Base-by-base conservation (phyloP, 2,888 invertebrate species). In the Lapara coniferarum region DNA sequence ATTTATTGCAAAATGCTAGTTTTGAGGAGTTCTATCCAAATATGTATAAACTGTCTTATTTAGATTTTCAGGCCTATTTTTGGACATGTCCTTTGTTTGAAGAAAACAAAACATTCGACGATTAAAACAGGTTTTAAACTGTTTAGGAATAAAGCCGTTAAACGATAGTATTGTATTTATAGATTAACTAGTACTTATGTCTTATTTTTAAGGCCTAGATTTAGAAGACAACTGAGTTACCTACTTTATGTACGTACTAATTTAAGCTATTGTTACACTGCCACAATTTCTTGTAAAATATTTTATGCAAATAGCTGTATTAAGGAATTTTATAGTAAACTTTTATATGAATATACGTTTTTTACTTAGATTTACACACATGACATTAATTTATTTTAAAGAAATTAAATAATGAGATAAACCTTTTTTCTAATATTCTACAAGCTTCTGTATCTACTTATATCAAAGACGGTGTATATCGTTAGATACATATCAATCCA, bases 161-260 rank as follows among this genome's bases (percentile, higher is more conserved):
- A 75, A 69, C 63, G 68, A 77, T 77, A 80, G 78, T 79, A 81
- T 80, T 78, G 66, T 79, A 78, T 74, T 74, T 78, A 75, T 78
- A 78, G 74, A 73, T 71, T 72, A 70, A 57, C 57, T 73, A 73
- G 70, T 75, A 74, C 73, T 70, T 74, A 75, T 79, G 81, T 78
- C 77, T 80, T 81, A 76, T 78, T 74, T 71, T 78, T 78, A 80
- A 75, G 80, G 73, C 71, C 19, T 53, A 53, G 44, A n/a, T 71
- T 75, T 81, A 77, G 73, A 73, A 72, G 77, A 79, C 16, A 49
- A 63, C 84, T 84, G 85, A 89, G 90, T 90, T 90, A 90, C 89
- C 90, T 90, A 89, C 77, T 81, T 78, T 53, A 44, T 81, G 79
- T 63, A 63, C 46, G 63, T 19, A 79, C 78, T 77, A 75, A 79